phyloP scores from a whole-genome alignment of 2,888 invertebrate species.

The Craniophora ligustri region DNA sequence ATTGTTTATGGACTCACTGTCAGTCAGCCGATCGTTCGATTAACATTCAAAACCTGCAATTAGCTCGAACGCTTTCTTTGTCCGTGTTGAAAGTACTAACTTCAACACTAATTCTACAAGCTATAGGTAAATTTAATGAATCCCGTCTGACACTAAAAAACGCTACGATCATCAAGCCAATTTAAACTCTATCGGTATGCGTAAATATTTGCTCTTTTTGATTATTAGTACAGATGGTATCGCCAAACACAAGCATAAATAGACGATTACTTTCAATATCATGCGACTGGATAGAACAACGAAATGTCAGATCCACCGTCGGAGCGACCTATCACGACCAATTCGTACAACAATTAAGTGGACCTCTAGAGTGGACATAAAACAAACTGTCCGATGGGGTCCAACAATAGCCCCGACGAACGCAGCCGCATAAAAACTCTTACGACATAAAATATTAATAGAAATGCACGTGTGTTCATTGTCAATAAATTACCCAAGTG shows the following conservation, averaged over 20 bases:
- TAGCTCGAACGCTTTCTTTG: constrained; percentile 62
- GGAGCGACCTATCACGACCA: constrained; percentile 67
- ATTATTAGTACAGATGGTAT: constrained; percentile 25
- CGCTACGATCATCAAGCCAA: constrained; percentile 7
- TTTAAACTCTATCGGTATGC: constrained; percentile 17
- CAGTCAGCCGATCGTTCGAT: constrained; percentile 72
- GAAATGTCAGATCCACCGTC: constrained; percentile 52
- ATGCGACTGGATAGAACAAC: constrained; percentile 56
- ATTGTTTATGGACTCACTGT: constrained; percentile 77
- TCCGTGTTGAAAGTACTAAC: constrained; percentile 44
- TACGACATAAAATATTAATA: constrained; percentile 88
- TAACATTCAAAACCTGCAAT: constrained; percentile 76
- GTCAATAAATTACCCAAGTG: constrained; percentile 88
- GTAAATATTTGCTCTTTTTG: constrained; percentile 36
- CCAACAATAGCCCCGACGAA: constrained; percentile 76
- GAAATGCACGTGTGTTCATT: constrained; percentile 89
- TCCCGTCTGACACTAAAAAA: constrained; percentile 9
- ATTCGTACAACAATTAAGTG: constrained; percentile 76
- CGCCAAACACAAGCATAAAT: constrained; percentile 45
- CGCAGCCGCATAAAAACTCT: constrained; percentile 79
- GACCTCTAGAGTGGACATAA: constrained; percentile 73
- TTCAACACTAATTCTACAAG: constrained; percentile 3
- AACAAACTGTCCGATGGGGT: constrained; percentile 75
- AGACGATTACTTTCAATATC: constrained; percentile 57
- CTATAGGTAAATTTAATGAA: constrained; percentile 21